Conservation (phyloP, 2,797 vertebrate species). For the Enteromius fasciolatus region DNA sequence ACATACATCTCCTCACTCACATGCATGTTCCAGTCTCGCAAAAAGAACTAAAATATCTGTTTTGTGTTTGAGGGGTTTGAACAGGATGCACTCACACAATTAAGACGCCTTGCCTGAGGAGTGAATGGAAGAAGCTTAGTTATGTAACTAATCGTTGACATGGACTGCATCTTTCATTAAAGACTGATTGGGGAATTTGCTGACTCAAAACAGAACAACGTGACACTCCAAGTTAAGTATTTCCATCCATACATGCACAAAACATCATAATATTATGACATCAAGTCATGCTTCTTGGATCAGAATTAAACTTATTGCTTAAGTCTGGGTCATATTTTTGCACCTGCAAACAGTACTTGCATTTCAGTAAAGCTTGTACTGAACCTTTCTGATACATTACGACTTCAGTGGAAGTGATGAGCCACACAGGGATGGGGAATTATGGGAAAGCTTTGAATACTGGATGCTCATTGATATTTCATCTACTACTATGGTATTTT, state of each 20-base stretch:
- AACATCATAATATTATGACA: not conserved
- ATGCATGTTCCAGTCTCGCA: not conserved
- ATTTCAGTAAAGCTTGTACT: not conserved
- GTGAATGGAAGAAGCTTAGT: slow-evolving; percentile 35
- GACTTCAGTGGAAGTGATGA: slow-evolving; percentile 18
- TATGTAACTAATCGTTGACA: slow-evolving; percentile 12
- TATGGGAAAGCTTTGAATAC: not conserved
- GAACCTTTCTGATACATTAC: not conserved
- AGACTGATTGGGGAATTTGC: slow-evolving; percentile 23
- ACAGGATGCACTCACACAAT: not conserved
- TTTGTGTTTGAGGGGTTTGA: not conserved
- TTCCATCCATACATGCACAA: not conserved
- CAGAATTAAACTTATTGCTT: not conserved
- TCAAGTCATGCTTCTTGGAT: not conserved
- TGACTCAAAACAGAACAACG: not conserved
- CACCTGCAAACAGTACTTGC: not conserved
- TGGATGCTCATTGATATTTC: not conserved
- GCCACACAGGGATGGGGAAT: not conserved
- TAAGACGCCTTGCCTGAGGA: not conserved
- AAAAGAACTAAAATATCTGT: slow-evolving; percentile 34
- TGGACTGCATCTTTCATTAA: not conserved
- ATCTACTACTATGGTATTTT: not conserved
- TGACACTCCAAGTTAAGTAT: not conserved
- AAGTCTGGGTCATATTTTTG: not conserved
- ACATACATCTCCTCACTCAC: not conserved